These are phyloP conservation scores for Poicephalus gulielmi DNA, from an alignment of 2,113 vertebrate genomes.

Conservation along the genomic window DNA sequence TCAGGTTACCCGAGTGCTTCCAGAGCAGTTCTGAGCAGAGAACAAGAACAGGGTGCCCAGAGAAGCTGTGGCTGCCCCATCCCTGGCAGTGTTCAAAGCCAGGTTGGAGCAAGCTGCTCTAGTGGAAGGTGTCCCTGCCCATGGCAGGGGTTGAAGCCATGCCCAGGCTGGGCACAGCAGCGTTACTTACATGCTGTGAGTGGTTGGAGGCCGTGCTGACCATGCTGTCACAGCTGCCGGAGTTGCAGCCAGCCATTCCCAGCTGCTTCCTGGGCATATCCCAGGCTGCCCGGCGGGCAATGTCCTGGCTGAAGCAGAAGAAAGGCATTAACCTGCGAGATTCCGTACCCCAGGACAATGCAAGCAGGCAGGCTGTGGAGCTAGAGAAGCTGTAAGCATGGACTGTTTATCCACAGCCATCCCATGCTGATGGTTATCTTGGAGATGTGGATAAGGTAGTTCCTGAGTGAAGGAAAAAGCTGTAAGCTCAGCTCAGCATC, in stretches of 20 bases:
- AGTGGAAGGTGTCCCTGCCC: background rate
- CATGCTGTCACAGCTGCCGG: constrained; percentile 84
- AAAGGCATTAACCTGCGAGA: background rate
- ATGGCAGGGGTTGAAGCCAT: background rate
- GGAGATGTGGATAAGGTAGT: background rate
- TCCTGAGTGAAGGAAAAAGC: background rate
- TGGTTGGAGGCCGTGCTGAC: constrained; percentile 78
- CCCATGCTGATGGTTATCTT: rapidly evolving
- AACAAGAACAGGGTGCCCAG: background rate
- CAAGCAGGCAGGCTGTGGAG: background rate
- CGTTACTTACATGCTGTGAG: constrained; percentile 80
- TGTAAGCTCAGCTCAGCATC: background rate
- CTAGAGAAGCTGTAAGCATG: background rate
- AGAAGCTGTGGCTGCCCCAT: background rate
- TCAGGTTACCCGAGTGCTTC: background rate
- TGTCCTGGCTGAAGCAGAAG: background rate
- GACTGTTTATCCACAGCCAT: rapidly evolving
- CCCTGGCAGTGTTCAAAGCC: background rate
- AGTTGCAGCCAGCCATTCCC: constrained; percentile 74
- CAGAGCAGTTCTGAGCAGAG: background rate
- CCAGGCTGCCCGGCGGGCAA: background rate
- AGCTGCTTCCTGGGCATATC: constrained; percentile 86
- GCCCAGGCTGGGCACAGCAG: background rate
- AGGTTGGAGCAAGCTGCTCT: background rate
- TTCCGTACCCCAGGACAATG: rapidly evolving